phyloP scores from a whole-genome alignment of 1,140 invertebrate genomes.

The Microplitis demolitor region DNA sequence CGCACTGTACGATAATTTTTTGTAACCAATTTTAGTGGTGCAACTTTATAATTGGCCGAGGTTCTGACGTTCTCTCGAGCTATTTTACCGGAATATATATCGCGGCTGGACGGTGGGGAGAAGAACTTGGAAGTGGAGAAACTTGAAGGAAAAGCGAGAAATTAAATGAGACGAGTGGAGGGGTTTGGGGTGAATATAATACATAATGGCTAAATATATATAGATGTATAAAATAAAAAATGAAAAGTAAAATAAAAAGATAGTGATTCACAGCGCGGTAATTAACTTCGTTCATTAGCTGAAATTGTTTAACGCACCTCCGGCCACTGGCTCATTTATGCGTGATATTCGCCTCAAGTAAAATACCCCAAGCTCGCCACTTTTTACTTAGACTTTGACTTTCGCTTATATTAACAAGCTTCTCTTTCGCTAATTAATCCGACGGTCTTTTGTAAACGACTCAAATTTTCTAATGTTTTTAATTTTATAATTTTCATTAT shows the following conservation, averaged over 20 bases:
- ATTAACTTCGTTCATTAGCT: slow-evolving; percentile 39
- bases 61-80: not conserved
- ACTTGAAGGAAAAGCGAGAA: slow-evolving; percentile 8
- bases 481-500: not conserved
- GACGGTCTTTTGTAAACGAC: not conserved
- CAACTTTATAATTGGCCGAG: slow-evolving; percentile 28
- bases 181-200: not conserved
- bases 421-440: not conserved
- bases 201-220: not conserved
- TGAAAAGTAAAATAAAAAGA: slow-evolving; percentile 6
- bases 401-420: not conserved
- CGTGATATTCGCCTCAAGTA: slow-evolving; percentile 13
- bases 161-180: not conserved
- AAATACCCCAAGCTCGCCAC: slow-evolving; percentile 9
- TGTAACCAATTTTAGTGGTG: slow-evolving; percentile 1
- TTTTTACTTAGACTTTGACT: slow-evolving; percentile 6
- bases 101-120: not conserved
- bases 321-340: slow-evolving; percentile 31
- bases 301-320: slow-evolving; percentile 37
- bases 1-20: slow-evolving; percentile 7
- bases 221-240: not conserved
- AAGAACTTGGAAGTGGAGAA: not conserved
- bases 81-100: not conserved
- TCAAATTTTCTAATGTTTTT: not conserved
- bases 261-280: slow-evolving; percentile 26